These are phyloP conservation scores for Heliconius himera DNA, from an alignment of 1,140 invertebrate genomes.

Conservation along the genomic window DNA sequence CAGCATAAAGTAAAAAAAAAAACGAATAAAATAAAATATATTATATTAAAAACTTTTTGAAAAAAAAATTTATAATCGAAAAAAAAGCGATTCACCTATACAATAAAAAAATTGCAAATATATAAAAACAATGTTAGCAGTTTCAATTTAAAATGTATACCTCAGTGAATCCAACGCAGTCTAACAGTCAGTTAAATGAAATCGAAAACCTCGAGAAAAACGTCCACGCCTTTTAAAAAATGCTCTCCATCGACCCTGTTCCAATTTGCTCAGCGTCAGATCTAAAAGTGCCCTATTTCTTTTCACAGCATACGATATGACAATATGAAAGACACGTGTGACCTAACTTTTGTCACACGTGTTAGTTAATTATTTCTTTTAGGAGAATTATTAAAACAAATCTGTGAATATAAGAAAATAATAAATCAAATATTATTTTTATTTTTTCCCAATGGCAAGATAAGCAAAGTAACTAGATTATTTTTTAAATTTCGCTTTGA, in stretches of 20 bases:
- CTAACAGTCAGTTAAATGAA: background rate
- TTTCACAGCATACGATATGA: slow-evolving; percentile 33
- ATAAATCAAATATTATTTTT: too few relatives aligned
- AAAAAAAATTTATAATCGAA: too few relatives aligned
- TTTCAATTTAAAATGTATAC: background rate
- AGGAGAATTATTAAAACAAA: background rate
- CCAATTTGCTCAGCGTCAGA: slow-evolving; percentile 28
- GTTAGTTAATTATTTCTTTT: slow-evolving; percentile 1
- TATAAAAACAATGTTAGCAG: background rate
- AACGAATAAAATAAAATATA: too few relatives aligned
- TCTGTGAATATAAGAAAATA: too few relatives aligned
- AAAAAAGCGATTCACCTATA: background rate
- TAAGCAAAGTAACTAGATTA: too few relatives aligned
- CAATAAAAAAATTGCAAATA: background rate
- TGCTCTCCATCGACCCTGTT: slow-evolving; percentile 23
- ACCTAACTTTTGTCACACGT: slow-evolving; percentile 27
- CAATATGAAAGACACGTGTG: slow-evolving; percentile 31
- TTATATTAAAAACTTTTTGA: too few relatives aligned
- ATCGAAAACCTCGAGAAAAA: background rate
- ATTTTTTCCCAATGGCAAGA: too few relatives aligned
- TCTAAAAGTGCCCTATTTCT: slow-evolving; percentile 38
- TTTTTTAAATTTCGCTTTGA: too few relatives aligned
- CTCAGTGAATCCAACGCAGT: background rate
- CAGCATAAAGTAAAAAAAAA: too few relatives aligned
- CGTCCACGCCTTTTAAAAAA: slow-evolving; percentile 1